These are phyloP conservation scores for Hirundichthys speculiger DNA, from an alignment of 2,113 vertebrate genomes.

Conservation along the genomic window DNA sequence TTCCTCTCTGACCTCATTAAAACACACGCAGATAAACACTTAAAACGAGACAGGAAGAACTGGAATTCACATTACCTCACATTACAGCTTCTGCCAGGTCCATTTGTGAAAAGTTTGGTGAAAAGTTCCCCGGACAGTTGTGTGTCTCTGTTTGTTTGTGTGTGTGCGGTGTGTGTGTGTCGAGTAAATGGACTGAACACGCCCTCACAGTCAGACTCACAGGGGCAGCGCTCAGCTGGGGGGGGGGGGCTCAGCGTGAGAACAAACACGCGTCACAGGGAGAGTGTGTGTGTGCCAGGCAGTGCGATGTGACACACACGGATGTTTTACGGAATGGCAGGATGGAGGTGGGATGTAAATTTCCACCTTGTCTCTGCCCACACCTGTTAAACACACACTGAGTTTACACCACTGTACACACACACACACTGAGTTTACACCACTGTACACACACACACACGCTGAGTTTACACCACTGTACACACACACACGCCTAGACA, in stretches of 20 bases:
- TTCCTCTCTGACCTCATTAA: not conserved
- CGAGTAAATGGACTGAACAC: conserved; percentile 53
- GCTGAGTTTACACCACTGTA: not conserved
- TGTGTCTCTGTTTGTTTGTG: no score
- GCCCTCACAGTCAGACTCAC: conserved; percentile 46
- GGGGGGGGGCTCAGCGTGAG: conserved; percentile 8
- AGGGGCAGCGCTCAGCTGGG: conserved; percentile 22
- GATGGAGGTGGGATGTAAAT: conserved; percentile 49
- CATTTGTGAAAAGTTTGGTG: conserved; percentile 42
- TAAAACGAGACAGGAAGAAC: no score
- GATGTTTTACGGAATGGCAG: conserved; percentile 58
- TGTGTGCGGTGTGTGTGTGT: conserved; percentile 7
- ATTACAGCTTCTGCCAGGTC: conserved; percentile 28
- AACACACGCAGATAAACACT: not conserved
- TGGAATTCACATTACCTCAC: conserved; percentile 45
- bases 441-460: conserved; percentile 42
- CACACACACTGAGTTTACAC: conserved; percentile 23
- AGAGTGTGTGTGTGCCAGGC: not conserved
- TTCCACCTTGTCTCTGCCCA: conserved; percentile 32
- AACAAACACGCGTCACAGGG: conserved; percentile 25
- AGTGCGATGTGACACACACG: conserved; percentile 20
- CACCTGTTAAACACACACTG: conserved; percentile 70
- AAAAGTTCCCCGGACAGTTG: conserved; percentile 24
- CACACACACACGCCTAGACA: conserved; percentile 11
- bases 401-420: not conserved